Percentiles rank a stretch among this genome's conserved stretches.
phyloP scores from a whole-genome alignment of 2,888 invertebrate species.

The Crioceris asparagi region DNA sequence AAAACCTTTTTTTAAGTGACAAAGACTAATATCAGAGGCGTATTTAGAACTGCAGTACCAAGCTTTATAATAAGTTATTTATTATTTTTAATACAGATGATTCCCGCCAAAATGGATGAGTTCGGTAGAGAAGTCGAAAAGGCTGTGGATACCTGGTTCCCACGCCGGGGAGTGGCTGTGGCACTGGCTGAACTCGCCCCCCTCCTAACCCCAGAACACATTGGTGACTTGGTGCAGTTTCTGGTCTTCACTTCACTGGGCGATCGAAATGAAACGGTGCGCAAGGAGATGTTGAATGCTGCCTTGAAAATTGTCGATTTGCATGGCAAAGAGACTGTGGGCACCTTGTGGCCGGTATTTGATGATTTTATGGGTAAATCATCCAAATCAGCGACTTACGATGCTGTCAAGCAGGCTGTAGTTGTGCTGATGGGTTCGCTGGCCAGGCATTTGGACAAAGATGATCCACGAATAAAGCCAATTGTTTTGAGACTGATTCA shows the following conservation, averaged over 20 bases:
- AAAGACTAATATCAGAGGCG: no score
- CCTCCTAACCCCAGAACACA: conserved; percentile 54
- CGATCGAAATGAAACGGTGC: conserved; percentile 72
- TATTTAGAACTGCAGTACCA: no score
- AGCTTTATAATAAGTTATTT: no score
- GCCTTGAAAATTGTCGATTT: conserved; percentile 85
- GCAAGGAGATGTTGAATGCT: conserved; percentile 85
- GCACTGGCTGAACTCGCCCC: conserved; percentile 72
- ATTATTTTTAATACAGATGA: conserved; percentile 43
- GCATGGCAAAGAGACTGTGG: conserved; percentile 77
- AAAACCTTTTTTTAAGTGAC: no score
- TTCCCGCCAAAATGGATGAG: conserved; percentile 78
- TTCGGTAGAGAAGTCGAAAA: conserved; percentile 82
- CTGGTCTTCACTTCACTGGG: conserved; percentile 79
- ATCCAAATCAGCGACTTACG: conserved; percentile 80
- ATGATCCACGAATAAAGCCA: conserved; percentile 83
- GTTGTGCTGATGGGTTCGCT: conserved; percentile 95
- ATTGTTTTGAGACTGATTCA: conserved; percentile 84
- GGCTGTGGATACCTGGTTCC: conserved; percentile 83
- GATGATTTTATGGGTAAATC: conserved; percentile 89
- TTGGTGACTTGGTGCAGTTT: conserved; percentile 64
- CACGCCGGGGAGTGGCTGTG: conserved; percentile 78
- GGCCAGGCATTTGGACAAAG: conserved; percentile 89
- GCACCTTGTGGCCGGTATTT: conserved; percentile 78
- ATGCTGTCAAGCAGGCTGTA: conserved; percentile 90